phyloP scores from a whole-genome alignment of 2,888 invertebrate genomes.

The Thecocarcelia acutangulata region DNA sequence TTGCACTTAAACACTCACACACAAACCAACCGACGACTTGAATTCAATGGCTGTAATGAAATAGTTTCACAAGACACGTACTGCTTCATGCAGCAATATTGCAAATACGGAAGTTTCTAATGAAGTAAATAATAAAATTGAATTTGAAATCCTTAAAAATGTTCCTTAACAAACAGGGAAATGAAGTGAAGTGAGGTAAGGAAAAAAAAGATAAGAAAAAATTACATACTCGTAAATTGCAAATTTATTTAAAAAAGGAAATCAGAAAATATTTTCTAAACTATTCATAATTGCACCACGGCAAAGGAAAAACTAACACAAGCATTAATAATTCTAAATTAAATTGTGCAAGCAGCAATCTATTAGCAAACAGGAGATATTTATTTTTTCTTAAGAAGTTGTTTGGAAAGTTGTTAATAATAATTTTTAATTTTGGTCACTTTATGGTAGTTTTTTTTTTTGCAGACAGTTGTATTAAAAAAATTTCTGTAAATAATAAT shows the following conservation, averaged over 20 bases:
- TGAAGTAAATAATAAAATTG: slow-evolving; percentile 65
- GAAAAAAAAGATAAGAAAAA: slow-evolving; percentile 14
- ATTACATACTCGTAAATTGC: background rate
- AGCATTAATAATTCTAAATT: no score
- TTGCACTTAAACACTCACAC: slow-evolving; percentile 34
- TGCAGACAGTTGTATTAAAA: no score
- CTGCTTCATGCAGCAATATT: slow-evolving; percentile 40
- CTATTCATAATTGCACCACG: background rate
- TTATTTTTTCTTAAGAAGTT: no score
- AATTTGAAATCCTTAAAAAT: slow-evolving; percentile 53
- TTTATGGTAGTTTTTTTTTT: no score
- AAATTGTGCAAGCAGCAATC: no score
- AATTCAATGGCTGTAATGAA: slow-evolving; percentile 9
- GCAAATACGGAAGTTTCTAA: slow-evolving; percentile 65
- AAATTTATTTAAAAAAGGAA: slow-evolving; percentile 18
- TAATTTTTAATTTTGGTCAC: no score
- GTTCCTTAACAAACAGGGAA: slow-evolving; percentile 37
- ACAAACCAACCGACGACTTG: background rate
- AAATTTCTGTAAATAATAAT: no score
- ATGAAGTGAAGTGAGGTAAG: slow-evolving; percentile 6
- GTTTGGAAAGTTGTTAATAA: no score
- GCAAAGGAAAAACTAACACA: slow-evolving; percentile 14
- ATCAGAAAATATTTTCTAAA: slow-evolving; percentile 6
- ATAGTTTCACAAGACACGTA: slow-evolving; percentile 28
- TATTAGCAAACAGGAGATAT: no score